Percentiles rank a stretch among this genome's conserved stretches.
Evolutionary conservation across 2,797 vertebrate genomes (phyloP).

Genomic region (Meda fulgida): DNA sequence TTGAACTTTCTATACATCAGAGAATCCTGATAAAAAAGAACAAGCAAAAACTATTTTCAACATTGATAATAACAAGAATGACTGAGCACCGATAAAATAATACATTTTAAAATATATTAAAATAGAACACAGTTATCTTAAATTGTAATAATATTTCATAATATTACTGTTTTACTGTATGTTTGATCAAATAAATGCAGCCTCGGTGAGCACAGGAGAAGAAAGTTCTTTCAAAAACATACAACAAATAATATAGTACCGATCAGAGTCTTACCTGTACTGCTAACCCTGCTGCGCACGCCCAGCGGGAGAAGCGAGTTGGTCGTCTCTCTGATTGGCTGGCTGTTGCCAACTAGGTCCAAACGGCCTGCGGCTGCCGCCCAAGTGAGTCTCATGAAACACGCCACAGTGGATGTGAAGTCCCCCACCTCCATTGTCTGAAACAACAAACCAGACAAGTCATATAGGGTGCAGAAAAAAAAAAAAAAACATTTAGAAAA

Average conservation of each 20-base stretch:
- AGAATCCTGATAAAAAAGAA: no score
- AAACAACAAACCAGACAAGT: conserved; percentile 40
- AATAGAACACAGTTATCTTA: not conserved
- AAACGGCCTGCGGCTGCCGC: conserved; percentile 95
- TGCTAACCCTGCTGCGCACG: conserved; percentile 94
- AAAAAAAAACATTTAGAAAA: not conserved
- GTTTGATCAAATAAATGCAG: not conserved
- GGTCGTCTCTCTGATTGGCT: conserved; percentile 94
- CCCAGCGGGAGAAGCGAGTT: conserved; percentile 86
- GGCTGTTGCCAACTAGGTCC: conserved; percentile 95
- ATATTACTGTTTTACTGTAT: not conserved
- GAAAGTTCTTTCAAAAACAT: not conserved
- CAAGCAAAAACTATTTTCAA: no score
- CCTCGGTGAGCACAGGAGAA: not conserved
- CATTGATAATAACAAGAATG: no score
- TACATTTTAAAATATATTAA: not conserved
- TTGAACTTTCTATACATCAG: no score
- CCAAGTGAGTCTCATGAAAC: conserved; percentile 98
- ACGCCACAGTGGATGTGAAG: conserved; percentile 96
- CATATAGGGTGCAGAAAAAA: not conserved
- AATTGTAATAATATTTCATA: not conserved
- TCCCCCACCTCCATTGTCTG: conserved; percentile 98
- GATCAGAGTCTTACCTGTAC: conserved; percentile 84
- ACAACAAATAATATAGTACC: fast-evolving
- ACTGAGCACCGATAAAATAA: no score